phyloP scores from a whole-genome alignment of 2,888 invertebrate genomes.

The Ophioninae sp. region DNA sequence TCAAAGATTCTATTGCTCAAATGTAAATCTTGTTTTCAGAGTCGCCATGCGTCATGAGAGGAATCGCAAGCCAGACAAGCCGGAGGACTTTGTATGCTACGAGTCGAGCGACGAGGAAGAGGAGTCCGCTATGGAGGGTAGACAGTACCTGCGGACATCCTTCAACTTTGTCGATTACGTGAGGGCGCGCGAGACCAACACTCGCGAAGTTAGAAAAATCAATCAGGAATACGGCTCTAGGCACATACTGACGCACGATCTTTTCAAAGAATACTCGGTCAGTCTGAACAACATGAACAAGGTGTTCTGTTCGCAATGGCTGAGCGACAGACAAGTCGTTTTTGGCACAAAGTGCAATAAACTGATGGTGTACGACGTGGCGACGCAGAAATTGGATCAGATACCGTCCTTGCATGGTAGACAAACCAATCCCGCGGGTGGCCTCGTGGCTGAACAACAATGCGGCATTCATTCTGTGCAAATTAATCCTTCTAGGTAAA shows the following conservation, averaged over 20 bases:
- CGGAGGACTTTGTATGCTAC: conserved; percentile 94
- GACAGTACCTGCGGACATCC: conserved; percentile 89
- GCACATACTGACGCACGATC: conserved; percentile 94
- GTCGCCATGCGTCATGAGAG: conserved; percentile 84
- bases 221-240: conserved; percentile 91
- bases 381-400: conserved; percentile 91
- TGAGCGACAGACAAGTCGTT: conserved; percentile 96
- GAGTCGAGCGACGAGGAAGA: conserved; percentile 94
- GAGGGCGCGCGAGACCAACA: conserved; percentile 88
- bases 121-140: conserved; percentile 88
- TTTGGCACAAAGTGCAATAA: conserved; percentile 99
- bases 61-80: conserved; percentile 91
- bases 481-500: conserved; percentile 91
- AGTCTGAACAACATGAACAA: conserved; percentile 94
- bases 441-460: conserved; percentile 85
- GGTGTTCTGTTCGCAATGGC: conserved; percentile 98
- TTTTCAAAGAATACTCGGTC: conserved; percentile 92
- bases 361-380: conserved; percentile 95
- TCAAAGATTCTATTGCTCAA: background rate
- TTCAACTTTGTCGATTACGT: conserved; percentile 94
- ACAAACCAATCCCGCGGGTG: conserved; percentile 82
- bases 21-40: conserved; percentile 63
- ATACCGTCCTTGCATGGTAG: conserved; percentile 92
- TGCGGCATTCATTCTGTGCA: conserved; percentile 97
- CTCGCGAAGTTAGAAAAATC: conserved; percentile 87